Evolutionary conservation across 2,113 vertebrate species (phyloP), one percentile per base, ranked within the genome.

Genomic region (Microcebus lehilahytsara): DNA sequence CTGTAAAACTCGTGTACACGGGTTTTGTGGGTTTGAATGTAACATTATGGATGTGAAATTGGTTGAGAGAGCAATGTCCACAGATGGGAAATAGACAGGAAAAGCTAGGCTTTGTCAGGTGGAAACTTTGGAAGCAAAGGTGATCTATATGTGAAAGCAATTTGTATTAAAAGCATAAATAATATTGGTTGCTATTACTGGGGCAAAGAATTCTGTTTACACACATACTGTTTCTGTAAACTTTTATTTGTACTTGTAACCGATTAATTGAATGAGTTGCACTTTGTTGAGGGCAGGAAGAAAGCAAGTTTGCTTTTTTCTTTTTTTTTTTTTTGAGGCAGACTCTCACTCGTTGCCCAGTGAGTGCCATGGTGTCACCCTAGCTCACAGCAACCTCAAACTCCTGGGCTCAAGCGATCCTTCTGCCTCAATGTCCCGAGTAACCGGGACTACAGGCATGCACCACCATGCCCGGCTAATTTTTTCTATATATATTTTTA

Each of bases 291-390:
- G 2, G 17, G 14, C 10, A 90, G 51, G 58, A 16, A 67, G 14
- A 85, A 80, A 92, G n/a, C 32, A 95, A 34, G 30, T 88, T 60
- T 34, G 9, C n/a, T 60, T 94, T 75, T 30, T 25, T 94, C 69
- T 30, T 23, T 42, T 46, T 46, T 46, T 46, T 46, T 46, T 75
- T 30, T 25, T 94, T 46, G 46, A 46, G 46, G 8, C 46, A 46
- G 46, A 46, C 7, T 46, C 42, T 46, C 46, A 46, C 46, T 46
- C 46, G 46, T 46, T 46, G 46, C 46, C 46, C 8, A 9, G 7
- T 8, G 46, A 46, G 46, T 46, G 8, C 46, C 46, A 9, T 46
- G 46, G 46, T 46, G 46, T 46, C 46, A 46, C 7, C 46, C 46
- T 46, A 46, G 46, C 46, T 46, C 1, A 46, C 46, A 46, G 46